Base-by-base conservation (phyloP, 2,113 vertebrate species). In the Amblyopsis rosae region DNA sequence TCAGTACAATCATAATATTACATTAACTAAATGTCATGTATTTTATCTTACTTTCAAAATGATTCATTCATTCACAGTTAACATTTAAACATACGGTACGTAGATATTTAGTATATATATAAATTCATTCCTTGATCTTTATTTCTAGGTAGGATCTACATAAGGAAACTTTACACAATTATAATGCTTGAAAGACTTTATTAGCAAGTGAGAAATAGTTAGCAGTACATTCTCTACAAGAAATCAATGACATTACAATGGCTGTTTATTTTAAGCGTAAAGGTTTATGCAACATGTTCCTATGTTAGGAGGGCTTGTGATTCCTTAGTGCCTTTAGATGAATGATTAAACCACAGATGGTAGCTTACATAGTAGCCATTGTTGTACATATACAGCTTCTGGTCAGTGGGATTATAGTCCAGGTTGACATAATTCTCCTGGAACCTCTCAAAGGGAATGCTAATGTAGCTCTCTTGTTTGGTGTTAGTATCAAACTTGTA, bases 331-430 rank as follows among this genome's bases (percentile, higher is more conserved):
- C 65, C 60, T 41, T 16, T 10, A 65, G 54, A 16, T 58, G 85
- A 83, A 50, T 85, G 69, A 64, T 89, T 86, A 61, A 92, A 91
- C 83, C 87, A 90, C 59, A 91, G 71, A 55, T 91, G 86, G 75
- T 92, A 88, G 54, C 1, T 81, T 1, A 86, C 85, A 67, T 85
- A 89, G 69, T 72, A 77, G 54, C 91, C 91, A 26, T 92, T 80
- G 48, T 89, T 94, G 62, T 89, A 94, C 83, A 92, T 93, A 77
- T 92, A 95, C 3, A 94, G 83, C 63, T 90, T 94, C 79, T 92
- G 93, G 62, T 95, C 93, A 1, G 69, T 78, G 57, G 92, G 91
- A 58, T 92, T 93, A 67, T 93, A 95, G 62, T 91, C 91, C 65
- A 94, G 84, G 69, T 88, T 83, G 0, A 91, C 83, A 9, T 90